Percentiles rank a stretch among this genome's conserved stretches.
Conservation (phyloP, 2,113 vertebrate species). For the Datnioides undecimradiatus region DNA sequence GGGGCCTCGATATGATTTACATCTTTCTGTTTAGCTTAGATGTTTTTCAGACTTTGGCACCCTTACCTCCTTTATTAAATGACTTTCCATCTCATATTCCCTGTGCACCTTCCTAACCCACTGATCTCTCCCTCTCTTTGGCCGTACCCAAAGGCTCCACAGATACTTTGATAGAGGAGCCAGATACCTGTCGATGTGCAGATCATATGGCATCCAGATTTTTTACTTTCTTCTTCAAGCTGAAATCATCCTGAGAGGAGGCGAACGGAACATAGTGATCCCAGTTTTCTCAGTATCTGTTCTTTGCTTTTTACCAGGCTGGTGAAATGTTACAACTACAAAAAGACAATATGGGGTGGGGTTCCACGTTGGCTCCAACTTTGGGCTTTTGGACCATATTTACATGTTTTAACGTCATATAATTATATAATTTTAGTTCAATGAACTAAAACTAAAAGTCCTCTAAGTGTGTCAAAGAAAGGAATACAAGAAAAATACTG, state of each 20-base stretch:
- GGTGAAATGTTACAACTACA: neutral
- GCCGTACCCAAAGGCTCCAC: neutral
- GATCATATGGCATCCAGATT: constrained; percentile 39
- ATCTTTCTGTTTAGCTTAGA: neutral
- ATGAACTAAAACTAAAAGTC: neutral
- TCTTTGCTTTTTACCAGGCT: neutral
- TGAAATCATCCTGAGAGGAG: neutral
- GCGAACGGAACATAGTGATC: constrained; percentile 8
- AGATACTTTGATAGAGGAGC: neutral
- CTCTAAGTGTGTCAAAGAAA: too few relatives aligned
- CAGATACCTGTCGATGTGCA: neutral
- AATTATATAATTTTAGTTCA: neutral
- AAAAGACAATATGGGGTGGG: neutral
- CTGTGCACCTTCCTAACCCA: neutral
- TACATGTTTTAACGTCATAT: neutral
- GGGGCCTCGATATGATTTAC: neutral
- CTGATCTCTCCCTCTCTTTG: neutral
- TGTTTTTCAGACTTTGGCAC: neutral
- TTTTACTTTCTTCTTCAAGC: neutral
- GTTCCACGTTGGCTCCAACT: neutral
- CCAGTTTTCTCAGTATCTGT: too few relatives aligned
- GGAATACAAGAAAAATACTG: neutral
- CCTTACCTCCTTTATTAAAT: neutral
- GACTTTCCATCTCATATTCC: neutral
- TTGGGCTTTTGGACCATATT: neutral